phyloP scores from a whole-genome alignment of 2,797 vertebrate genomes.

The Sebastes melanostomus region DNA sequence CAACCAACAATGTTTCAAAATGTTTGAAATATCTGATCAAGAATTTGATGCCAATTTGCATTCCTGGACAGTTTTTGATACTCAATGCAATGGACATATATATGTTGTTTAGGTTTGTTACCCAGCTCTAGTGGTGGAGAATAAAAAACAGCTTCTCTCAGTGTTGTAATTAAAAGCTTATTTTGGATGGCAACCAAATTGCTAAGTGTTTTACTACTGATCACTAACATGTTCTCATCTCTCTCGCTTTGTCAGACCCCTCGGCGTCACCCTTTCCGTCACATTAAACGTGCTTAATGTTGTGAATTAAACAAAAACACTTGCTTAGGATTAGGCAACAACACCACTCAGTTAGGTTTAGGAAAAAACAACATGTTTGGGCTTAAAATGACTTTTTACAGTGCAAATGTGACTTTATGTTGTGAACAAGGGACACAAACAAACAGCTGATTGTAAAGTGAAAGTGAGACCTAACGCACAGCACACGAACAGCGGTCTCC shows the following conservation, averaged over 20 bases:
- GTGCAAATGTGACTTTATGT: no score
- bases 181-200: not conserved
- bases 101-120: not conserved
- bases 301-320: no score
- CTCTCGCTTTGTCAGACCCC: not conserved
- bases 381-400: no score
- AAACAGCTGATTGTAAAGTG: no score
- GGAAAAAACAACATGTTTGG: no score
- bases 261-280: accelerated
- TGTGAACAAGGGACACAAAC: no score
- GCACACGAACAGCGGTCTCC: not conserved
- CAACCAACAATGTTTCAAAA: not conserved
- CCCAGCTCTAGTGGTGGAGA: not conserved
- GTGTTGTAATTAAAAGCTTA: no score
- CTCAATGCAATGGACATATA: not conserved
- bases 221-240: no score
- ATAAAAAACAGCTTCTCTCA: not conserved
- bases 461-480: no score
- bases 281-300: accelerated
- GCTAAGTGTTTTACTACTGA: not conserved
- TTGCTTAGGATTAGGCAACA: no score
- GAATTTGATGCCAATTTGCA: not conserved
- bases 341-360: no score
- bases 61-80: not conserved
- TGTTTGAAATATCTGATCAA: not conserved